Conservation (phyloP, 2,888 invertebrate genomes). For the Brachynemurus nebulosus region DNA sequence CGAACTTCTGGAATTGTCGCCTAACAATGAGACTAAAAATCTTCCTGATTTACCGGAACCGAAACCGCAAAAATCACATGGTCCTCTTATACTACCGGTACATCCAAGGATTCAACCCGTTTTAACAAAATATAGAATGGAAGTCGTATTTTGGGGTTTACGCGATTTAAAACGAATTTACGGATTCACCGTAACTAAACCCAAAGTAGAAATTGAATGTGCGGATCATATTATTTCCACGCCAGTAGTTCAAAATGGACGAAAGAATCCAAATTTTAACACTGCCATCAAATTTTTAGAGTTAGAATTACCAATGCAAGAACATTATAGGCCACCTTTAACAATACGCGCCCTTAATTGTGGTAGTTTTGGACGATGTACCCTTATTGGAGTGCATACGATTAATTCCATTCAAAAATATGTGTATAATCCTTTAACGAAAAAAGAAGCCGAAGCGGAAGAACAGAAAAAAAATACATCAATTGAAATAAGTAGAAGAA, state of each 20-base stretch:
- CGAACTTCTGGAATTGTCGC: conserved; percentile 62
- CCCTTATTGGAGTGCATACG: conserved; percentile 81
- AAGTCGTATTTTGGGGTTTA: conserved; percentile 88
- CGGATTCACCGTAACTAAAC: conserved; percentile 69
- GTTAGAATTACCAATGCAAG: conserved; percentile 72
- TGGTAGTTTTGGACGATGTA: conserved; percentile 75
- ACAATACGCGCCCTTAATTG: conserved; percentile 82
- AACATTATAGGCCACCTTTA: conserved; percentile 79
- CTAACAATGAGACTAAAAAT: conserved; percentile 33
- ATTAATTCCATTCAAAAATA: conserved; percentile 84
- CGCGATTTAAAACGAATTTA: conserved; percentile 75
- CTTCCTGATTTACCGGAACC: conserved; percentile 47
- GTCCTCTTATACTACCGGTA: conserved; percentile 63
- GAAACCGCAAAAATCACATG: conserved; percentile 31
- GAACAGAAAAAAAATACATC: conserved; percentile 38
- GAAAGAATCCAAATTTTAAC: conserved; percentile 79
- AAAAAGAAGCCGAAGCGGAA: conserved; percentile 49
- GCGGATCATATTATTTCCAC: conserved; percentile 74
- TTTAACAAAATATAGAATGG: conserved; percentile 57
- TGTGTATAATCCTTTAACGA: conserved; percentile 62
- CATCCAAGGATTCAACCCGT: conserved; percentile 72
- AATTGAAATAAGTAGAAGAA: conserved; percentile 33
- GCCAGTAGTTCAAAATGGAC: conserved; percentile 69
- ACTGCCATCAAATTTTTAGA: conserved; percentile 74
- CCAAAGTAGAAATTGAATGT: conserved; percentile 81